Conservation (phyloP, 2,113 vertebrate species). For the Boleophthalmus pectinirostris region DNA sequence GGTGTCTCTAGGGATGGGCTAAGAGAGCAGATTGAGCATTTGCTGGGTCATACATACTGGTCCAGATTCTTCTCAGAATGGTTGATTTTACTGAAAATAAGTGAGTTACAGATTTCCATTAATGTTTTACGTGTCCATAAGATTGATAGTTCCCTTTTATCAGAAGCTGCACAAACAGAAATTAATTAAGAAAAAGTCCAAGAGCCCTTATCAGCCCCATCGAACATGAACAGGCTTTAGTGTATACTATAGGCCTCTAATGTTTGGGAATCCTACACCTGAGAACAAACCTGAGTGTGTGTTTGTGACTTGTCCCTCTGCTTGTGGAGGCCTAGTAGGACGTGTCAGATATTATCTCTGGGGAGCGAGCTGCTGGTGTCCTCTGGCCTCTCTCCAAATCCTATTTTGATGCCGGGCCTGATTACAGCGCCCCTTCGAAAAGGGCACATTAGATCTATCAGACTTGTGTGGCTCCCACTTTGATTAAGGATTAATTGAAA, state of each 20-base stretch:
- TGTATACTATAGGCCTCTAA: not conserved
- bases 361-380: conserved; percentile 40
- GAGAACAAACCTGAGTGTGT: not conserved
- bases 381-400: conserved; percentile 59
- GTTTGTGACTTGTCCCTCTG: not conserved
- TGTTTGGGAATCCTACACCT: not conserved
- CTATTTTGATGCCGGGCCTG: conserved; percentile 47
- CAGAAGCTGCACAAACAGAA: too few relatives aligned
- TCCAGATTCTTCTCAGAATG: too few relatives aligned
- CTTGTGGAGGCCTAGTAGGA: conserved; percentile 12
- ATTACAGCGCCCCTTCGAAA: conserved; percentile 58
- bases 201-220: too few relatives aligned
- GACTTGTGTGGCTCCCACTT: conserved; percentile 65
- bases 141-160: too few relatives aligned
- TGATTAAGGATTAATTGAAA: conserved; percentile 75
- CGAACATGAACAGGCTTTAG: too few relatives aligned
- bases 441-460: conserved; percentile 69
- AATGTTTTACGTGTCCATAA: too few relatives aligned
- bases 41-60: too few relatives aligned
- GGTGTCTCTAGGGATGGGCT: too few relatives aligned
- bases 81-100: too few relatives aligned
- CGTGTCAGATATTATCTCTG: conserved; percentile 49
- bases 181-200: too few relatives aligned
- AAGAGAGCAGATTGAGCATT: too few relatives aligned
- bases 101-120: too few relatives aligned